A percentile compares a stretch with the other conserved stretches of the same genome.
Conservation (phyloP, 2,888 invertebrate species). For the Copidosoma aretas region DNA sequence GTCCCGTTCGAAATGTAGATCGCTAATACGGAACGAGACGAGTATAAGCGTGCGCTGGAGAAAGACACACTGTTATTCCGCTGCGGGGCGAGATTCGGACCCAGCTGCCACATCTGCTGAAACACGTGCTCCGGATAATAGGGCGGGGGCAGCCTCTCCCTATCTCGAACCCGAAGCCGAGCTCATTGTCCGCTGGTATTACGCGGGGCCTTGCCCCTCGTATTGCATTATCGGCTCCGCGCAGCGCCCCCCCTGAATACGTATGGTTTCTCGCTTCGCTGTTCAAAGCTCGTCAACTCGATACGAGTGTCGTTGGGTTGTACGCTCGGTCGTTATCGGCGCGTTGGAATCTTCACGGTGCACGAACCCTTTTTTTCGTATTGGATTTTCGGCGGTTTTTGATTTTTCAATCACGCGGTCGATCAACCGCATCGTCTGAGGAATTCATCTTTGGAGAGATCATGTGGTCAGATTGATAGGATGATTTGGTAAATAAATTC, state of each 20-base stretch:
- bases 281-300: constrained; percentile 26
- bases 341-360: too few relatives aligned
- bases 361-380: too few relatives aligned
- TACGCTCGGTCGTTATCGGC: too few relatives aligned
- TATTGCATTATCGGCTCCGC: background rate
- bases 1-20: constrained; percentile 31
- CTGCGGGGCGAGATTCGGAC: constrained; percentile 38
- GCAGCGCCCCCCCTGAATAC: constrained; percentile 1
- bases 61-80: background rate
- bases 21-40: background rate
- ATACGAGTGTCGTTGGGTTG: constrained; percentile 11
- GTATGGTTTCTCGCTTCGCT: background rate
- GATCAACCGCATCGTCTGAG: too few relatives aligned
- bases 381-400: too few relatives aligned
- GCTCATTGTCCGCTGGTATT: constrained; percentile 24
- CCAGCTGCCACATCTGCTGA: constrained; percentile 39
- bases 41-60: background rate
- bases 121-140: constrained; percentile 43
- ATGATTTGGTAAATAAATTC: too few relatives aligned
- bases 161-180: constrained; percentile 13
- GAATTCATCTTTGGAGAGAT: too few relatives aligned
- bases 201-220: constrained; percentile 1
- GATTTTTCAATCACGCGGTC: too few relatives aligned
- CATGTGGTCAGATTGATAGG: too few relatives aligned
- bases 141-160: background rate